Conservation (phyloP, 1,140 invertebrate genomes). For the Heliconius himera region DNA sequence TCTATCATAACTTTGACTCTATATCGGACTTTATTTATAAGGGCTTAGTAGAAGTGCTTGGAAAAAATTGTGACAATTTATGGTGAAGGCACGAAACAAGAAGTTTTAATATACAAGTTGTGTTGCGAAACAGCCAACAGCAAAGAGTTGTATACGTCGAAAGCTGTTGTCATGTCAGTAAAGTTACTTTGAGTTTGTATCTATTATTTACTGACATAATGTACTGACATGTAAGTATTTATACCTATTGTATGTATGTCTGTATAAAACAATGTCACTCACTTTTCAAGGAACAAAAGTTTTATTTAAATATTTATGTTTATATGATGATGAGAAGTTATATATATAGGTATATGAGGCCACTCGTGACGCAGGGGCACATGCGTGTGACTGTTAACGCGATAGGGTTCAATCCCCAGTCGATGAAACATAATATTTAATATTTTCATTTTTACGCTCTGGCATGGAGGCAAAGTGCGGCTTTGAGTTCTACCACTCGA, state of each 20-base stretch:
- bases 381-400: no score
- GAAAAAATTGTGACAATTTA: conserved; percentile 25
- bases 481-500: no score
- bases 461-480: no score
- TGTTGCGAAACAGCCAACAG: background rate
- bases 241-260: background rate
- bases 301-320: no score
- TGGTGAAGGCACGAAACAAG: conserved; percentile 14
- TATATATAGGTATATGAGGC: no score
- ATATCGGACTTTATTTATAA: conserved; percentile 11
- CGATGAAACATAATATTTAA: no score
- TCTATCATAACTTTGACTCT: background rate
- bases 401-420: no score
- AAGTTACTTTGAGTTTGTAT: background rate
- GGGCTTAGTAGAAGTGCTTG: background rate
- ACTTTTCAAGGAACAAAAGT: background rate
- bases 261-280: background rate
- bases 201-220: conserved; percentile 9
- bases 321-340: no score
- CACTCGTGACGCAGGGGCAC: no score
- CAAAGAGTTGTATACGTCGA: conserved; percentile 16
- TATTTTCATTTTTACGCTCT: no score
- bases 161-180: background rate
- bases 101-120: conserved; percentile 36
- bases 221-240: background rate